Base-by-base conservation (phyloP, 1,140 invertebrate species). In the Mercenaria mercenaria region DNA sequence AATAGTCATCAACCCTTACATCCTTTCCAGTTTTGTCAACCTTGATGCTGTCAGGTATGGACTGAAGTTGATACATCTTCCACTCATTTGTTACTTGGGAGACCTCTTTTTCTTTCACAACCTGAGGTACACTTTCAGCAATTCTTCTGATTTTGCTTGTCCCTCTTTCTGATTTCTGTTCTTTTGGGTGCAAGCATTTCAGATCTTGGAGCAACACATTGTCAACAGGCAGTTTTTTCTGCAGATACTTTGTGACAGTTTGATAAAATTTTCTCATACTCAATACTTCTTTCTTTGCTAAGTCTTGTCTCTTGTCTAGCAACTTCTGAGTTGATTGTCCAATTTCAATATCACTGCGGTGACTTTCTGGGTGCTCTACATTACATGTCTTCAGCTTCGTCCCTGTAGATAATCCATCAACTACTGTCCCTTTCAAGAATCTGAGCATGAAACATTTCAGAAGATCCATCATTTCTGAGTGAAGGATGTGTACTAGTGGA, bases 1-100 rank as follows among this genome's bases (percentile, higher is more conserved):
- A 93, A 76, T 79, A 91, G 76, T 90, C 39, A 80, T 92, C 90
- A 89, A 92, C 91, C 52, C 86, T 91, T 43, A 50, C 76, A 37
- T 77, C 29, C 15, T 47, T 89, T 2, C 76, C 77, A 56, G 34
- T 74, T 77, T 87, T 47, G 20, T 85, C 74, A 86, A 82, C 41
- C 23, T 82, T 84, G 50, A 43, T 74, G 18, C 81, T 64, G 77
- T 87, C 76, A 47, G 85, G 64, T 72, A 90, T 61, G 10, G 88
- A 37, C 69, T 84, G 32, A 39, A n/a, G 20, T 64, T 59, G 61
- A 72, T 87, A 90, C 34, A 88, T 69, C 39, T 91, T 91, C 84
- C 90, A 92, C 81, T 92, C 90, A 84, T 89, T 76, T 20, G 64
- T 91, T 37, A 91, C 59, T 23, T 43, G 34, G n/a, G 80, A 61